A percentile compares a stretch with the other conserved stretches of the same genome.
These are phyloP conservation scores for Otis tarda DNA, from an alignment of 2,113 vertebrate species.

Conservation along the genomic window DNA sequence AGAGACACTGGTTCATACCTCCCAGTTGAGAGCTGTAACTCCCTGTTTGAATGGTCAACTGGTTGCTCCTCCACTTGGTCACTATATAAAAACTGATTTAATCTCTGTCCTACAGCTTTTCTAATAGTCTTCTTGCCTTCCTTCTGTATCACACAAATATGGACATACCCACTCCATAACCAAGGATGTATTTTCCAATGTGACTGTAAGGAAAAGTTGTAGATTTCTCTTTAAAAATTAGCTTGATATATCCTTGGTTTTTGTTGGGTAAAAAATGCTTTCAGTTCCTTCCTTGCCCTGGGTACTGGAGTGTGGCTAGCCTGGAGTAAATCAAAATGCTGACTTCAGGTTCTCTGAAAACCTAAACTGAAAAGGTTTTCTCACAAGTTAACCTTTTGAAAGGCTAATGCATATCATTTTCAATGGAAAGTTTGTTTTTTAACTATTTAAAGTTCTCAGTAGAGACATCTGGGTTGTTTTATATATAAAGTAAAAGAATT, in stretches of 20 bases:
- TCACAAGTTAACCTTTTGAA: not conserved
- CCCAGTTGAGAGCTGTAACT: not conserved
- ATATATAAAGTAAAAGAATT: not conserved
- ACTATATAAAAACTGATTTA: not conserved
- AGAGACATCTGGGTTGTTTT: not conserved
- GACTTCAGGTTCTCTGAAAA: not conserved
- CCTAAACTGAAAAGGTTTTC: not conserved
- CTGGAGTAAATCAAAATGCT: not conserved
- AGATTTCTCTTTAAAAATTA: not conserved
- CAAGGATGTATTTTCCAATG: not conserved
- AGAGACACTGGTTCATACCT: fast-evolving
- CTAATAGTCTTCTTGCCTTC: not conserved
- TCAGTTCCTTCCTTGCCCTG: not conserved
- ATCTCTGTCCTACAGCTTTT: not conserved
- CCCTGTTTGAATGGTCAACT: not conserved
- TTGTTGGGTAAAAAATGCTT: not conserved
- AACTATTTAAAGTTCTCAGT: not conserved
- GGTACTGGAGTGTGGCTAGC: fast-evolving
- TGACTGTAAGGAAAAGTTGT: not conserved
- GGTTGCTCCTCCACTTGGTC: not conserved
- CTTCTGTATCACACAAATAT: not conserved
- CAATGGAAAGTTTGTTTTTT: not conserved
- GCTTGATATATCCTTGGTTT: not conserved
- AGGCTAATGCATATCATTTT: not conserved
- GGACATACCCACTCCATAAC: not conserved